A percentile compares a stretch with the other conserved stretches of the same genome.
These are phyloP conservation scores for Dynastes hyllus DNA, from an alignment of 2,888 invertebrate genomes.

Conservation along the genomic window DNA sequence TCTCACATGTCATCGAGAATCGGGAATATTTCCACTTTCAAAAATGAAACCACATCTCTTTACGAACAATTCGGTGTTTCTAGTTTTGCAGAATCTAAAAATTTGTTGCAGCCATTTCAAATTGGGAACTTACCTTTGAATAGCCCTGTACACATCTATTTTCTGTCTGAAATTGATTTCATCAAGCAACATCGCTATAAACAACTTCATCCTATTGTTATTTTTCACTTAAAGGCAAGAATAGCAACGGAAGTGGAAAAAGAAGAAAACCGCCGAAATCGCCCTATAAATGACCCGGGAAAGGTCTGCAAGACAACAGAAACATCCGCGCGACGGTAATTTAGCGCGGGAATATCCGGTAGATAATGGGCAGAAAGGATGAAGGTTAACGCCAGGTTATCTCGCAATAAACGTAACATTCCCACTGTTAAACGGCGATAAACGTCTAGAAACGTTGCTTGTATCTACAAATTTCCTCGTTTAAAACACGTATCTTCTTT, in stretches of 20 bases:
- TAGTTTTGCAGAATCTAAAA: too few species aligned
- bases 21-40: too few species aligned
- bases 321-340: background rate
- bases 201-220: background rate
- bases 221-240: too few species aligned
- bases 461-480: slow-evolving; percentile 3
- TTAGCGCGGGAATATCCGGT: slow-evolving; percentile 9
- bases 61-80: too few species aligned
- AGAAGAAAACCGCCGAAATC: background rate
- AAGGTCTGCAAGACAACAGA: background rate
- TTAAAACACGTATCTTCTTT: too few species aligned
- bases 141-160: background rate
- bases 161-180: background rate
- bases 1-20: too few species aligned
- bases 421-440: slow-evolving; percentile 1
- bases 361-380: background rate
- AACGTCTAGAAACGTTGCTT: background rate
- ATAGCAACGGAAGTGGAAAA: background rate
- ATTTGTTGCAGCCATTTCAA: too few species aligned
- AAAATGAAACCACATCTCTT: too few species aligned
- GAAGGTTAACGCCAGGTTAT: background rate
- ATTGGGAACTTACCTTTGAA: background rate
- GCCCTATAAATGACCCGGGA: background rate
- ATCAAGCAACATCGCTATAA: background rate
- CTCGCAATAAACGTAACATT: slow-evolving; percentile 6